Conservation (phyloP, 2,797 vertebrate species). For the Neoniphon sammara region DNA sequence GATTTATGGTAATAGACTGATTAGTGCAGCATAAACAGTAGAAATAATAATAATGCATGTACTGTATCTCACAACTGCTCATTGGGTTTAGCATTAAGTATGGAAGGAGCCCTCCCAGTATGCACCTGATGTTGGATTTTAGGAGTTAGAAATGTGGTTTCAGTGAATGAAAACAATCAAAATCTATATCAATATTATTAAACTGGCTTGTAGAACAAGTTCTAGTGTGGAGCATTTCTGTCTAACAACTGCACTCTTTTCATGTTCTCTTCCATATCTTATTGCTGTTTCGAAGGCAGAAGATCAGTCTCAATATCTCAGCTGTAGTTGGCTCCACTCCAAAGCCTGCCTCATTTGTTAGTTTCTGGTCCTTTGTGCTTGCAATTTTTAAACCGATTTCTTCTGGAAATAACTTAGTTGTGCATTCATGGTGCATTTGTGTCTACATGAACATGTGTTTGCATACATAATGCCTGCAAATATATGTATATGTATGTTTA, state of each 20-base stretch:
- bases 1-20: background rate
- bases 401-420: background rate
- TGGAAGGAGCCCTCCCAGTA: background rate
- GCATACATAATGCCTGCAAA: no score
- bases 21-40: background rate
- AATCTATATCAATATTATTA: no score
- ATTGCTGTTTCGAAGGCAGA: background rate
- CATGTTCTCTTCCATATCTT: background rate
- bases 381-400: slow-evolving; percentile 8
- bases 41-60: no score
- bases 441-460: no score
- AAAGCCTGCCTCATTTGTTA: background rate
- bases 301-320: background rate
- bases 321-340: background rate
- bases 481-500: no score
- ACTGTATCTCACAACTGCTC: background rate
- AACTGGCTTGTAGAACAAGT: no score
- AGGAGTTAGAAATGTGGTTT: background rate
- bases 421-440: no score
- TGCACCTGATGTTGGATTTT: background rate
- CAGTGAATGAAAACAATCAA: no score
- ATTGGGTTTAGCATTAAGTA: background rate
- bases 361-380: background rate
- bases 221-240: no score
- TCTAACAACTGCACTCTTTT: no score